Base-by-base conservation (phyloP, 1,140 invertebrate species). In the Zaprionus lachaisei region DNA sequence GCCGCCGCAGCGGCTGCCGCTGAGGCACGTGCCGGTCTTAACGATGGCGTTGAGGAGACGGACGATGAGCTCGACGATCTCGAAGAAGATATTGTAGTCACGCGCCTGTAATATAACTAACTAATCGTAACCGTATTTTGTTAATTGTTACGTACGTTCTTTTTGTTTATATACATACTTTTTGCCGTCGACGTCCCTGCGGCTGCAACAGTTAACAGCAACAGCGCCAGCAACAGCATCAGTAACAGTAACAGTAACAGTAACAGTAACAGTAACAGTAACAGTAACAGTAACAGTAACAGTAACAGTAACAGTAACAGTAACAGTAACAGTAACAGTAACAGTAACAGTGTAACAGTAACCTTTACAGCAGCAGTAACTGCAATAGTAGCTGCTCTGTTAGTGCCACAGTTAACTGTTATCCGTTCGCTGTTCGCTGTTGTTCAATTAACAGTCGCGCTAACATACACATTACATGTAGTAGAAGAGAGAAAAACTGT, bases 51-150 rank as follows among this genome's bases (percentile, higher is more conserved):
- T 78, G 96, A 96, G 92, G 96, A 97, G 93, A 95, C 95, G 57
- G 96, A 97, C 82, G 96, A 97, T 90, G 96, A 97, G 91, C 95
- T 96, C 83, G 96, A 97, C 92, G 96, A 97, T 89, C 95, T 97
- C 70, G 96, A 97, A 93, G 96, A 97, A 90, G 96, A 97, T 85
- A 97, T 97, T 91, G 96, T 97, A 81, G 96, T 97, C 80, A 97
- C 96, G 47, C 96, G 97, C 93, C 95, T 97, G 79, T 97, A 95
- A 94, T 79, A 47, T 47, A 47, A 47, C 41, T 47, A 17, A 47
- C 41, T 47, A 68, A 64, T 72, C 70, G 47, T 66, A 38, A 31
- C 31, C 55, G 61, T 73, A 47, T 68, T 72, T 74, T 75, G 68
- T 83, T 81, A 72, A 71, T 79, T 81, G 66, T 79, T 79, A 51